Base-by-base conservation (phyloP, 2,888 invertebrate genomes). In the Drosophila trichaetosa region DNA sequence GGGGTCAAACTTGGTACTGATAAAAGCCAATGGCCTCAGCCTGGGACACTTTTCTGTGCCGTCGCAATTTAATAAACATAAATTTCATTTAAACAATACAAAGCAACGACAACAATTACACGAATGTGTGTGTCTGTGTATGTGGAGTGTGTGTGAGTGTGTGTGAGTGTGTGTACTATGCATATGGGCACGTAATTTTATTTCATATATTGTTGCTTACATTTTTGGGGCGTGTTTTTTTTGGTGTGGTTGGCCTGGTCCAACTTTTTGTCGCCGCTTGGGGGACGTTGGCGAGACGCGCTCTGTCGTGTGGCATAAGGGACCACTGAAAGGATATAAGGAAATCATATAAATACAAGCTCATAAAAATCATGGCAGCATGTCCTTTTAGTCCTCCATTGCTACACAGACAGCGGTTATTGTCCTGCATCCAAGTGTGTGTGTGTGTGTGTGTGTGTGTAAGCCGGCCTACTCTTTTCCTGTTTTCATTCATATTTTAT, bases 281-380 rank as follows among this genome's bases (percentile, higher is more conserved):
- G 76, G 79, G 72, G 72, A 66, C 76, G 29, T 24, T 72, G 77
- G 77, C 66, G 67, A 72, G 76, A 72, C 76, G 61, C 72, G 31
- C 72, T 59, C 34, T 49, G 67, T 49, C 60, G 24, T 52, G 49
- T 33, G 59, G 48, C 36, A 64, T n/a, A 38, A 57, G 57, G 18
- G 53, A 54, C 66, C 68, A 58, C 51, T 42, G 36, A 75, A 83
- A 73, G 83, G 88, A 83, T 83, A 81, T 75, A 80, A 81, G 90
- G 77, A 87, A 81, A 85, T 83, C 75, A 87, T 87, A 85, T 88
- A 85, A 87, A 89, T 88, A 87, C 79, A 87, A 63, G 86, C 90
- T 87, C 90, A 89, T 87, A 87, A 89, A 87, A 87, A 87, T 89
- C 87, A 87, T 87, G 89, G 68, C 75, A 58, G 84, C 89, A 79